Evolutionary conservation across 64 coral and sea anemone species (phyloP).

Genomic region (Porites australiensis): DNA sequence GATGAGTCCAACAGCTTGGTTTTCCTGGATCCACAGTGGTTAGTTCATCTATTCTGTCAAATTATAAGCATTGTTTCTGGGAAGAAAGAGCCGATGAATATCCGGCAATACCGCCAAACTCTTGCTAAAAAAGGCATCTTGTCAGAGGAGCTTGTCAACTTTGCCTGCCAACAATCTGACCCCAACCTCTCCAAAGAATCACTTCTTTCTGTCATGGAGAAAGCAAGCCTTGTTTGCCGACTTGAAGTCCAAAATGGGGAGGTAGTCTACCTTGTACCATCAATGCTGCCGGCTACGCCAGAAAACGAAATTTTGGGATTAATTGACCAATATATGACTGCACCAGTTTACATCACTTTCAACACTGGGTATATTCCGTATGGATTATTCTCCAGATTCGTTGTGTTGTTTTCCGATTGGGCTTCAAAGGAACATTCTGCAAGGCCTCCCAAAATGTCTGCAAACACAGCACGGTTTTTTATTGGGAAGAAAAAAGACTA

Average conservation of each 20-base stretch:
- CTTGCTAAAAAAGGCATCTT: conserved; percentile 46
- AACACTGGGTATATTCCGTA: conserved; percentile 38
- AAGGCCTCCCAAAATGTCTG: neutral
- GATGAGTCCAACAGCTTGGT: neutral
- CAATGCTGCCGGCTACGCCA: conserved; percentile 23
- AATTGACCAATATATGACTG: neutral
- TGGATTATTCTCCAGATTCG: conserved; percentile 38
- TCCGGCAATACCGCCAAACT: conserved; percentile 15
- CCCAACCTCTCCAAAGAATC: neutral
- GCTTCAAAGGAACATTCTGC: conserved; percentile 8
- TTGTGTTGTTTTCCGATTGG: conserved; percentile 1
- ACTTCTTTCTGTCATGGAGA: conserved; percentile 32
- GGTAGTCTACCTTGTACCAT: conserved; percentile 13
- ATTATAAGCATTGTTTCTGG: neutral
- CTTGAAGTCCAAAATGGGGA: neutral
- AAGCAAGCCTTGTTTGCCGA: conserved; percentile 19
- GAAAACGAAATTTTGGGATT: conserved; percentile 9
- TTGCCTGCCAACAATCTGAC: neutral
- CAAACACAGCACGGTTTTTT: conserved; percentile 33
- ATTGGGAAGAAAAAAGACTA: conserved; percentile 29
- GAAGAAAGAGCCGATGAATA: conserved; percentile 11
- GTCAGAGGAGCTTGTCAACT: conserved; percentile 25
- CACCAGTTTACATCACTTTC: conserved; percentile 15
- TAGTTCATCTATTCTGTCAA: conserved; percentile 23
- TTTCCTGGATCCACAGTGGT: conserved; percentile 38